These are phyloP conservation scores for Lasioglossum albipes DNA, from an alignment of 1,140 invertebrate species.

Conservation along the genomic window DNA sequence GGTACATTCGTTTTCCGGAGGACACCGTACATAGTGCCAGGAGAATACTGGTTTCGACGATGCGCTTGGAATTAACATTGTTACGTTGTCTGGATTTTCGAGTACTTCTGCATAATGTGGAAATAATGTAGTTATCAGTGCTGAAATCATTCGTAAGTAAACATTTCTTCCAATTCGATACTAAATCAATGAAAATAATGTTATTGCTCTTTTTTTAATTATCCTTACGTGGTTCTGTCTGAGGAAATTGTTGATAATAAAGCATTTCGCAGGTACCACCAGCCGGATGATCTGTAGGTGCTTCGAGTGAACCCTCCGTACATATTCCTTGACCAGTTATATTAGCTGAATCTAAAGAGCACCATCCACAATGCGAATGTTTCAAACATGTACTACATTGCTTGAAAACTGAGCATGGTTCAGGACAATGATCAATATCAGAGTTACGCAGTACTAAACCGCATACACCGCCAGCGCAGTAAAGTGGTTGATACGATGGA, in stretches of 20 bases:
- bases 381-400: conserved; percentile 93
- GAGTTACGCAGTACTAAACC: conserved; percentile 88
- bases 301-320: conserved; percentile 88
- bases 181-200: conserved; percentile 8
- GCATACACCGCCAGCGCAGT: conserved; percentile 94
- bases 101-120: conserved; percentile 75
- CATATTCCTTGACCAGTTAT: conserved; percentile 85
- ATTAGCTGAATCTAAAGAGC: conserved; percentile 79
- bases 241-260: conserved; percentile 72
- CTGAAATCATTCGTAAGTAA: conserved; percentile 36
- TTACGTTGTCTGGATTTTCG: conserved; percentile 76
- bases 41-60: conserved; percentile 81
- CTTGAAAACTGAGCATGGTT: conserved; percentile 89
- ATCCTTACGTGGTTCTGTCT: conserved; percentile 60
- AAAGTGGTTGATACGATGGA: conserved; percentile 90
- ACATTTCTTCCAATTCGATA: background rate
- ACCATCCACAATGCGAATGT: conserved; percentile 94
- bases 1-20: conserved; percentile 95
- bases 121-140: conserved; percentile 49
- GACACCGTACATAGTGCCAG: conserved; percentile 94
- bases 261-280: conserved; percentile 84
- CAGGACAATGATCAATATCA: conserved; percentile 88
- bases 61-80: conserved; percentile 68
- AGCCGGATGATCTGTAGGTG: conserved; percentile 85
- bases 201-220: background rate